These are phyloP conservation scores for Atherinosoma microstoma DNA, from an alignment of 2,797 vertebrate genomes.

Conservation along the genomic window DNA sequence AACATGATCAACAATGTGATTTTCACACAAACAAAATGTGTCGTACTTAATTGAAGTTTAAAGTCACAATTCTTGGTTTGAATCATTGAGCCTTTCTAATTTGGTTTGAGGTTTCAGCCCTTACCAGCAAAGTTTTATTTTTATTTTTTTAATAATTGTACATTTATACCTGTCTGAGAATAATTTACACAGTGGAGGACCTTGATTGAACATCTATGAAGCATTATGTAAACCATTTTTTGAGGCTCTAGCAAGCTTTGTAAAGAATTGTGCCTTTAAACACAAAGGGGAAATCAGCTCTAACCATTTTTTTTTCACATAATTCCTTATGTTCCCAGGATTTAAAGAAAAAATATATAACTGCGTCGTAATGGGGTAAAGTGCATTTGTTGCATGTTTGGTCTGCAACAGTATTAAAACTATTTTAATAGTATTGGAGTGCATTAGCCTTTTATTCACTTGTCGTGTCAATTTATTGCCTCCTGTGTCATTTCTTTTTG, in stretches of 20 bases:
- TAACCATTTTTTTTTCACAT: conserved; percentile 71
- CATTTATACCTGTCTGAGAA: not conserved
- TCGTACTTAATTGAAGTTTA: conserved; percentile 57
- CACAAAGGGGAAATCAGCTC: conserved; percentile 47
- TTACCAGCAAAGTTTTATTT: not conserved
- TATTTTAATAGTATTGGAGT: conserved; percentile 99
- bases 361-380: conserved; percentile 86
- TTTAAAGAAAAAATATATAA: conserved; percentile 50
- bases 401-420: conserved; percentile 99
- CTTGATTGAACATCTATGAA: not conserved
- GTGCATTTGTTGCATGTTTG: conserved; percentile 99
- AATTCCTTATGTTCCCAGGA: conserved; percentile 67
- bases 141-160: too few relatives aligned
- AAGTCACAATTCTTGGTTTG: conserved; percentile 73
- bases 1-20: conserved; percentile 86
- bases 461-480: conserved; percentile 99
- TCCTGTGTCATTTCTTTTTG: conserved; percentile 99
- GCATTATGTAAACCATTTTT: not conserved
- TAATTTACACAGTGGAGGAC: not conserved
- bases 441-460: conserved; percentile 99
- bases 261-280: conserved; percentile 76
- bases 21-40: conserved; percentile 83
- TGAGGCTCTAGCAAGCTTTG: conserved; percentile 10
- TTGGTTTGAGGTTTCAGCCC: not conserved
- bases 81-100: conserved; percentile 12